Base-by-base conservation (phyloP, 2,113 vertebrate genomes). In the Zosterops borbonicus region DNA sequence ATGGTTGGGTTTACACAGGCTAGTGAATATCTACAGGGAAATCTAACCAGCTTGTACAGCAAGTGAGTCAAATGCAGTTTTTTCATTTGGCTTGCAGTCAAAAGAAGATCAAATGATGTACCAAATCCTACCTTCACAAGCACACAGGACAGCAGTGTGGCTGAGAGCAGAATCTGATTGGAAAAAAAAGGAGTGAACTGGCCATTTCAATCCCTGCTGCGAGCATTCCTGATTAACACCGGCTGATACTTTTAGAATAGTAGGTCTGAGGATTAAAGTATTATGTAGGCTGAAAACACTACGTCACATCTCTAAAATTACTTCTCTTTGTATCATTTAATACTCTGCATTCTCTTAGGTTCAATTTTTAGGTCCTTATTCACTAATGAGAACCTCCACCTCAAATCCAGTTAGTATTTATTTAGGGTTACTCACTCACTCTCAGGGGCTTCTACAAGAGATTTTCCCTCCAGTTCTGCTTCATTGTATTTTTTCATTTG, bases 251-350 rank as follows among this genome's bases (percentile, higher is more conserved):
- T 94, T 85, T 47, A 80, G 84, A 90, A 83, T 7, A 88, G 82
- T 33, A 44, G 75, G 67, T 67, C 79, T 92, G 87, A 77, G 93
- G 91, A 94, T 90, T 96, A 90, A 90, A 91, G 84, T 80, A 95
- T 87, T 80, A 92, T 46, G 59, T 28, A 83, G 82, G 63, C 67
- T 85, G 87, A 90, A 92, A 94, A 92, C 81, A 87, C 12, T n/a
- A 67, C 9, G 6, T 79, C 81, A 85, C 78, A 77, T 62, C 75
- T 68, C 87, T 91, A 68, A 87, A 88, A 95, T 94, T 64, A 92
- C 74, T 84, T 83, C 60, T 50, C 80, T 87, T 79, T 80, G 28
- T 53, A 65, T 78, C 29, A 69, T 74, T 95, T 73, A 79, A 87
- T 85, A 52, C 47, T 77, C 50, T 24, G 25, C n/a, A 22, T 39